phyloP scores from a whole-genome alignment of 37 sponge, comb jelly and placozoan species.

The Theonella swinhoei region DNA sequence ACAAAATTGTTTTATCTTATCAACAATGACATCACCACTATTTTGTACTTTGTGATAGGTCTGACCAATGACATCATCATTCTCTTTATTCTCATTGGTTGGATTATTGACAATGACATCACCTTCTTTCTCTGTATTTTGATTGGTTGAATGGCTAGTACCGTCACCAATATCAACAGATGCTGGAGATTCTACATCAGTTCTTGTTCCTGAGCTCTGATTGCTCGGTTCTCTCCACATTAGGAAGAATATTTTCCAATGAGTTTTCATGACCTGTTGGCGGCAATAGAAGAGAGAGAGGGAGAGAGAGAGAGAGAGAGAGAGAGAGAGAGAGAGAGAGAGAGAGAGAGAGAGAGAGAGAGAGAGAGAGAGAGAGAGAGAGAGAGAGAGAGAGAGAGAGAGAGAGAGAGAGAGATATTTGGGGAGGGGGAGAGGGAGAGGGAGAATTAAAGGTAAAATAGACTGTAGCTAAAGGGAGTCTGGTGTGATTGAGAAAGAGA shows the following conservation, averaged over 20 bases:
- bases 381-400: no score
- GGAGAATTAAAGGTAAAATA: not conserved
- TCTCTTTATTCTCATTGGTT: not conserved
- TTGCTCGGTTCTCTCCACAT: no score
- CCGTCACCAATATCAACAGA: no score
- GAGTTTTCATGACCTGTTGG: not conserved
- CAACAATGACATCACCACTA: constrained; percentile 9
- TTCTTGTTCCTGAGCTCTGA: no score
- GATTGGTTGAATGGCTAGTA: not conserved
- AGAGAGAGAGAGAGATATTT: not conserved
- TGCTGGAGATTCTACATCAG: no score
- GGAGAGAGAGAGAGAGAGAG: not conserved
- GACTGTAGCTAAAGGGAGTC: not conserved
- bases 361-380: no score
- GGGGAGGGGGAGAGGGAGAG: constrained; percentile 6
- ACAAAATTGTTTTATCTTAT: not conserved
- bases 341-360: no score
- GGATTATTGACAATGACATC: not conserved
- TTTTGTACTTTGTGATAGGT: not conserved
- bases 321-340: no score
- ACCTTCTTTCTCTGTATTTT: not conserved
- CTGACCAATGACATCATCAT: not conserved
- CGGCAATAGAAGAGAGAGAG: not conserved
- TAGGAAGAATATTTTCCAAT: not conserved
- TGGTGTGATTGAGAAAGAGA: not conserved